These are phyloP conservation scores for Popillia japonica DNA, from an alignment of 1,140 invertebrate species.

Conservation along the genomic window DNA sequence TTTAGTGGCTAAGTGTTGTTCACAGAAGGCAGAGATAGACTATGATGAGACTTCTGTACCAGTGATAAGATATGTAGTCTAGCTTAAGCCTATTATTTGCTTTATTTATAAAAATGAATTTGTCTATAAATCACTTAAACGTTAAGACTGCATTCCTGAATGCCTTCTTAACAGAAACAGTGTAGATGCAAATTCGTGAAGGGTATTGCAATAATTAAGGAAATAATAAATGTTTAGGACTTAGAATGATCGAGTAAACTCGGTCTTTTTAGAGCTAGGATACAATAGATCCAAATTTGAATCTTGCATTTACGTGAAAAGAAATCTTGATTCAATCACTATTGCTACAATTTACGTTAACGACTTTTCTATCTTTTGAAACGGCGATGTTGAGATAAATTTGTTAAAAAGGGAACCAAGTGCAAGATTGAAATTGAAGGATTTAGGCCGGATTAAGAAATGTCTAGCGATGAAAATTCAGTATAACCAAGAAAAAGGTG, in stretches of 20 bases:
- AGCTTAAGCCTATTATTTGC: no score
- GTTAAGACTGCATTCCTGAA: constrained; percentile 48
- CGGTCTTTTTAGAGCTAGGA: not conserved
- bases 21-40: no score
- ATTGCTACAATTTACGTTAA: constrained; percentile 53
- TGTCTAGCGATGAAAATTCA: no score
- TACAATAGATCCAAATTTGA: constrained; percentile 47
- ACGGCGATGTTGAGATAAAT: no score
- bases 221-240: constrained; percentile 49
- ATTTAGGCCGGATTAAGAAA: no score
- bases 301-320: constrained; percentile 50
- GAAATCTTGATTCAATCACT: constrained; percentile 39
- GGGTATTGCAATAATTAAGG: not conserved
- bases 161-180: constrained; percentile 42
- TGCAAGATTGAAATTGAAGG: constrained; percentile 49
- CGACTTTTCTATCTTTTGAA: constrained; percentile 51
- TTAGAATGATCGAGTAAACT: constrained; percentile 52
- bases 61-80: no score
- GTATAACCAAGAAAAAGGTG: no score
- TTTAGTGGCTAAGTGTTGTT: no score
- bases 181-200: constrained; percentile 46
- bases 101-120: constrained; percentile 34
- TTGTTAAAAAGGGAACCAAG: constrained; percentile 44
- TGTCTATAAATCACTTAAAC: constrained; percentile 45
- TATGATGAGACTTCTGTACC: no score